Conservation (phyloP, 2,113 vertebrate species). For the Melozone crissalis region DNA sequence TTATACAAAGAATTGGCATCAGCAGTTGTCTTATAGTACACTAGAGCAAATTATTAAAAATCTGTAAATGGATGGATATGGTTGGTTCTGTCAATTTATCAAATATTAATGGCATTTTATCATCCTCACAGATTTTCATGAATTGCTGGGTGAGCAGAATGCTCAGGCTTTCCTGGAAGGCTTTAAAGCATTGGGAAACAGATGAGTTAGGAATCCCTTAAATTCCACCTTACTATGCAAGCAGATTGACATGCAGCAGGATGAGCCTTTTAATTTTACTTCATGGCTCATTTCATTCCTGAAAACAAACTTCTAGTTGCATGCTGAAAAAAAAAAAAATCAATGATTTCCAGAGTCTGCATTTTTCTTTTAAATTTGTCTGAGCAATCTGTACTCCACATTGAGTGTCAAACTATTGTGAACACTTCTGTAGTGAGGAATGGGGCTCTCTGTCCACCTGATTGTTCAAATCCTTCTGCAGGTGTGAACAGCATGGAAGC, state of each 20-base stretch:
- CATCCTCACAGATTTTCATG: not conserved
- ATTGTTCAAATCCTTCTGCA: not conserved
- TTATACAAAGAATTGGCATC: not conserved
- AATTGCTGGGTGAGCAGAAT: not conserved
- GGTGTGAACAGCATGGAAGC: not conserved
- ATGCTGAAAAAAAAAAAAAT: not conserved
- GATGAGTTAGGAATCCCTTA: not conserved
- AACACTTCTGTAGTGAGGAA: not conserved
- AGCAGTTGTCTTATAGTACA: not conserved
- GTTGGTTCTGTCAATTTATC: not conserved
- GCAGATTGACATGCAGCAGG: not conserved
- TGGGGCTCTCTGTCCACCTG: not conserved
- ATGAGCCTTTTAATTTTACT: not conserved
- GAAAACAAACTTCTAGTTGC: not conserved
- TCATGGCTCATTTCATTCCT: not conserved
- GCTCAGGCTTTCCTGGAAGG: not conserved
- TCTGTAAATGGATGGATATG: not conserved
- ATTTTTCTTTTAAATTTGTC: not conserved
- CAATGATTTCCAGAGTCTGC: not conserved
- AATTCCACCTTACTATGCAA: not conserved
- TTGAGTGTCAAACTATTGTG: fast-evolving
- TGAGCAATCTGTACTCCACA: not conserved
- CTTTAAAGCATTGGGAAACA: not conserved
- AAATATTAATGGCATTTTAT: constrained; percentile 12
- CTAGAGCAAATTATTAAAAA: not conserved